These are phyloP conservation scores for Bombus sylvicola DNA, from an alignment of 1,140 invertebrate genomes.

Conservation along the genomic window DNA sequence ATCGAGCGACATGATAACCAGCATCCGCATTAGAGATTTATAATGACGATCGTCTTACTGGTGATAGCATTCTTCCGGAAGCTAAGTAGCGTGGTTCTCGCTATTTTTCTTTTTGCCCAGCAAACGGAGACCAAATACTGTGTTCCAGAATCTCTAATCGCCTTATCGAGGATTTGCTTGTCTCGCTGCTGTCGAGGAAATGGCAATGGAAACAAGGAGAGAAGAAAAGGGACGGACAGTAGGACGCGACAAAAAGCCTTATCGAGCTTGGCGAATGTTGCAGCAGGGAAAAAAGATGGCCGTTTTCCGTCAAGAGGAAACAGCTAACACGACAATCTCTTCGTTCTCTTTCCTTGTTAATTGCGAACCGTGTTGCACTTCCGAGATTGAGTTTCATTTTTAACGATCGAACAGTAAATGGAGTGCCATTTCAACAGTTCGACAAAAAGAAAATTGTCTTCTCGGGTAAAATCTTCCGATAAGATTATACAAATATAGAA, in stretches of 20 bases:
- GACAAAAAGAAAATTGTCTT: background rate
- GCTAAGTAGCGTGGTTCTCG: no score
- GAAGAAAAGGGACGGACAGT: background rate
- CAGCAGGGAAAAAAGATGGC: background rate
- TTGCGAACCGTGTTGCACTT: background rate
- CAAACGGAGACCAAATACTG: background rate
- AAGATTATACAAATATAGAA: no score
- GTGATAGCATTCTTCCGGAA: no score
- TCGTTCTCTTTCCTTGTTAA: background rate
- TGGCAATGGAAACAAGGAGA: no score
- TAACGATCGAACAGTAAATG: background rate
- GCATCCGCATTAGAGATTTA: no score
- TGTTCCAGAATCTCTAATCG: slow-evolving; percentile 1
- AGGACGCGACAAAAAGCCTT: slow-evolving; percentile 16
- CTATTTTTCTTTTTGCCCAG: background rate
- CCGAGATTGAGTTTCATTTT: background rate
- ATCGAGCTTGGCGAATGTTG: background rate
- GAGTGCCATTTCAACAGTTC: background rate
- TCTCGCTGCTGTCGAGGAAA: background rate
- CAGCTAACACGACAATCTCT: background rate
- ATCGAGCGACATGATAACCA: no score
- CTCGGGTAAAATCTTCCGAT: background rate
- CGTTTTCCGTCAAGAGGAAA: background rate
- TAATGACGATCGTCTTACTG: no score
- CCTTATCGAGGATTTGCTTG: slow-evolving; percentile 4